Base-by-base conservation (phyloP, 2,888 invertebrate species). In the Perithous albicinctus region DNA sequence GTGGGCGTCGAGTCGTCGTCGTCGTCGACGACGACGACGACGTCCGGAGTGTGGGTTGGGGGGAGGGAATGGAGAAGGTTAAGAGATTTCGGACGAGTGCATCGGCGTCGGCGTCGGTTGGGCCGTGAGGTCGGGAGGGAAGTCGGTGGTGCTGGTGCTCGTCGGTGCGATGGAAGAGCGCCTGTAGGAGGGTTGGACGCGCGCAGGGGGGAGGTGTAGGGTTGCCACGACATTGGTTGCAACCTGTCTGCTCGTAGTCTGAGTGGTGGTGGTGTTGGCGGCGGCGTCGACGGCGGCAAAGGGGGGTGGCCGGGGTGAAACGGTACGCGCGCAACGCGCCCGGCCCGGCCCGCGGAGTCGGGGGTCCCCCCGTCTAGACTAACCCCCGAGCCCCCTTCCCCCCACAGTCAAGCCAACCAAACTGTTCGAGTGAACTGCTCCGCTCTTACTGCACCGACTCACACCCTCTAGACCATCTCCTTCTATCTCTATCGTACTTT, bases 341-440 rank as follows among this genome's bases (percentile, higher is more conserved):
- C 64, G 70, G 73, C 78, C 74, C 64, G 73, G 56, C 54, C 85
- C 78, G 59, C 81, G 88, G 85, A 86, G 88, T 87, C 84, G 87
- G 89, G 90, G 88, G 88, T 81, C 84, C 81, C 85, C 90, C 91
- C 91, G 90, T 91, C 91, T 91, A 91, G 90, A 91, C 91, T 90
- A 89, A 90, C 90, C 88, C 89, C 89, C 63, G 35, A 63, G 41
- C 63, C n/a, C n/a, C n/a, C n/a, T 15, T 23, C 63, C 63, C 63
- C 20, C 41, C 88, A 86, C 88, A 89, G 90, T 90, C 91, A 88
- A 90, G 90, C 91, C 88, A 90, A 89, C 91, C 91, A 91, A 91
- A 91, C 91, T 91, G 90, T 91, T 91, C 89, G 90, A 89, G 91
- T 90, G 89, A 90, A 90, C 89, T 88, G 90, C 86, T 89, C 87